A percentile compares a stretch with the other conserved stretches of the same genome.
Evolutionary conservation across 2,113 vertebrate species (phyloP).

Genomic region (Fulmarus glacialis): DNA sequence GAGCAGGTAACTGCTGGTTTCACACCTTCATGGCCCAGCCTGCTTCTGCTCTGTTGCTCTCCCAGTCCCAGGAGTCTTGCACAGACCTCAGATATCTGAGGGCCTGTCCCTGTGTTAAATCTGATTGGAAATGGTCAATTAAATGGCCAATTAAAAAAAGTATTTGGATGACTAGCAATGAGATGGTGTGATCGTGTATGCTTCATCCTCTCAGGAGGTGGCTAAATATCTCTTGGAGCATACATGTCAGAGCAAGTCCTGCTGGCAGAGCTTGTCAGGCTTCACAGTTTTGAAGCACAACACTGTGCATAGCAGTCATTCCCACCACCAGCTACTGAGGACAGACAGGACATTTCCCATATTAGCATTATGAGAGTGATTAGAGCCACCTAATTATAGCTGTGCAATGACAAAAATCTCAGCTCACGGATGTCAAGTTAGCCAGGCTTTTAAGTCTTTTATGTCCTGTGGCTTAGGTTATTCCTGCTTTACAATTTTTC

Average conservation of each 20-base stretch:
- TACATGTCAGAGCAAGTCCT: background rate
- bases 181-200: background rate
- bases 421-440: slow-evolving; percentile 2
- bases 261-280: background rate
- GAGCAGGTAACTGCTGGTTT: background rate
- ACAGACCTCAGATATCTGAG: background rate
- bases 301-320: background rate
- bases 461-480: background rate
- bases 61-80: background rate
- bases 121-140: background rate
- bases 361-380: slow-evolving; percentile 28
- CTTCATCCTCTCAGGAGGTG: background rate
- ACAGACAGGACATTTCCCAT: background rate
- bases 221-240: background rate
- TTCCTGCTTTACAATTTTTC: slow-evolving; percentile 20
- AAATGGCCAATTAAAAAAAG: background rate
- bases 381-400: slow-evolving; percentile 51
- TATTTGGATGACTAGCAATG: background rate
- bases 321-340: background rate
- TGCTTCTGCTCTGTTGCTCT: background rate
- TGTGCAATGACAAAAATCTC: slow-evolving; percentile 22
- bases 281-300: background rate
- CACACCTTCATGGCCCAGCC: background rate
- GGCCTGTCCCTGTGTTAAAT: background rate
- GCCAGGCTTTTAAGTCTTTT: background rate